Evolutionary conservation across 2,888 invertebrate genomes (phyloP).

Genomic region (Synergus umbraculus): DNA sequence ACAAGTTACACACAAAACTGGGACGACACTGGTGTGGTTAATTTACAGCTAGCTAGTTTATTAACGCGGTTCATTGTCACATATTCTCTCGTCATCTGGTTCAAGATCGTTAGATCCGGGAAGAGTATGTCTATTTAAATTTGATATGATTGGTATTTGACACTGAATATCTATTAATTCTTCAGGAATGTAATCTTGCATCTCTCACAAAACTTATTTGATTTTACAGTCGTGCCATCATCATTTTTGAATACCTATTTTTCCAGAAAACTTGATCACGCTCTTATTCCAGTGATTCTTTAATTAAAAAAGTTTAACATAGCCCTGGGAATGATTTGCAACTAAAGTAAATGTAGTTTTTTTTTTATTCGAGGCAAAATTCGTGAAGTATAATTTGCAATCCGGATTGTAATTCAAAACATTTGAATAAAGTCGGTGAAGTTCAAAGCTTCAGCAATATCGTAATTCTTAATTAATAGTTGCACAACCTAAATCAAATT

Average conservation of each 20-base stretch:
- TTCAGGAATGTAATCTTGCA: background rate
- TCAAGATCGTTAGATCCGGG: background rate
- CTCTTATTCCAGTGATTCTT: too few relatives aligned
- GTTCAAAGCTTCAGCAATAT: background rate
- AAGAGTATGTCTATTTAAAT: background rate
- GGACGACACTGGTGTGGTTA: slow-evolving; percentile 54
- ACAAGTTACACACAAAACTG: slow-evolving; percentile 5
- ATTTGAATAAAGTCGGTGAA: slow-evolving; percentile 1
- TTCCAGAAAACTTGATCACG: too few relatives aligned
- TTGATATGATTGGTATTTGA: background rate
- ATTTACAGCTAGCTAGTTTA: slow-evolving; percentile 55
- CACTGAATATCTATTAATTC: background rate
- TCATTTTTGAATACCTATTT: too few relatives aligned
- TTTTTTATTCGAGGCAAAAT: background rate
- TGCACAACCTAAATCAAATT: background rate
- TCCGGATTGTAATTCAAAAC: background rate
- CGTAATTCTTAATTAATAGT: background rate
- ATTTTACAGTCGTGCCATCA: too few relatives aligned
- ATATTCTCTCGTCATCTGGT: slow-evolving; percentile 11
- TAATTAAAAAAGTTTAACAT: too few relatives aligned
- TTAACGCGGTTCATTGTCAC: slow-evolving; percentile 44
- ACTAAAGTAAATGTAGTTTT: background rate
- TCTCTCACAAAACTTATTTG: too few relatives aligned
- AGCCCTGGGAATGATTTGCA: too few relatives aligned
- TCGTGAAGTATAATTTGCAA: background rate